Evolutionary conservation across 2,888 invertebrate species (phyloP).

Genomic region (Thyatira batis): DNA sequence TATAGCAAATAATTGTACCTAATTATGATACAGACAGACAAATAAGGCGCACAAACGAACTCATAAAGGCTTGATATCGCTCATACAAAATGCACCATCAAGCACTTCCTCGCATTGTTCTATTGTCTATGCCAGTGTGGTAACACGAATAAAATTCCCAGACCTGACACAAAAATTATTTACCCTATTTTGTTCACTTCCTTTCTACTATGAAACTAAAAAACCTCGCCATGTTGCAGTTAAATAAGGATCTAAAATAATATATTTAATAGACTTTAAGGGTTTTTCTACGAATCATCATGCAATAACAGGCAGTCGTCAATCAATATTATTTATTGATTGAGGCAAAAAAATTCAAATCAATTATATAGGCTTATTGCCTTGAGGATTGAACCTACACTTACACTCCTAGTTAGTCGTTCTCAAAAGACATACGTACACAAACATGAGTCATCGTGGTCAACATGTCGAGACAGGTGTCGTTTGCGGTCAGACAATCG

Average conservation of each 20-base stretch:
- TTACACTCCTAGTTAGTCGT: no score
- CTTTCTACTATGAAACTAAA: neutral
- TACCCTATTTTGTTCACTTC: slow-evolving; percentile 16
- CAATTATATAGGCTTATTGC: no score
- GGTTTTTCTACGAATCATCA: no score
- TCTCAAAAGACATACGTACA: no score
- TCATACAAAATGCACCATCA: neutral
- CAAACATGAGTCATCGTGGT: slow-evolving; percentile 2
- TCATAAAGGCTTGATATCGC: neutral
- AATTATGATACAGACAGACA: neutral
- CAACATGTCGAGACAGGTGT: slow-evolving; percentile 4
- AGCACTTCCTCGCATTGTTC: slow-evolving; percentile 45
- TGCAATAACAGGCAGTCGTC: no score
- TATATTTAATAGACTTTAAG: no score
- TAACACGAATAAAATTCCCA: slow-evolving; percentile 8
- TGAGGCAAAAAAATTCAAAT: no score
- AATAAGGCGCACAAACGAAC: neutral
- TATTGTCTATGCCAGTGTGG: slow-evolving; percentile 27
- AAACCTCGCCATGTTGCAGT: no score
- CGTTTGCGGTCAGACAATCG: slow-evolving; percentile 5
- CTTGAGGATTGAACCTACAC: no score
- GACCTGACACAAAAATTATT: slow-evolving; percentile 5
- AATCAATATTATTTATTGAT: no score
- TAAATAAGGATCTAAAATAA: no score
- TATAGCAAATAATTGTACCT: no score